These are phyloP conservation scores for Zoanthus gigantus DNA, from an alignment of 92 coral and sea anemone genomes.

Conservation along the genomic window DNA sequence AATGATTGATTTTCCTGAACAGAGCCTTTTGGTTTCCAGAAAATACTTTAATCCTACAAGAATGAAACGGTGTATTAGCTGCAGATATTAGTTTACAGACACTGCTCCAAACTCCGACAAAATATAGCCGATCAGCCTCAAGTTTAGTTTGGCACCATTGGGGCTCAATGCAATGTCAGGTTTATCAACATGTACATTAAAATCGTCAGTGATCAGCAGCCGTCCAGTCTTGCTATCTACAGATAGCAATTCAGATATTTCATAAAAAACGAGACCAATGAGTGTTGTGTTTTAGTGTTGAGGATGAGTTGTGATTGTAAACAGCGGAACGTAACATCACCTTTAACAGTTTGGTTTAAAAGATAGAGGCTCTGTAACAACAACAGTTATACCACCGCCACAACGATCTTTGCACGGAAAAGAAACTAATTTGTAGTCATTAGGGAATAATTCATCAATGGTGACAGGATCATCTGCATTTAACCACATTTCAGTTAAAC, in stretches of 20 bases:
- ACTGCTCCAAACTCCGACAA: background rate
- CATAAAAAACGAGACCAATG: background rate
- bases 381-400: background rate
- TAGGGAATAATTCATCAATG: background rate
- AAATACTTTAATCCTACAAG: background rate
- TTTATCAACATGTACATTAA: background rate
- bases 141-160: constrained; percentile 4
- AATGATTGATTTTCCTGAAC: constrained; percentile 5
- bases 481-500: background rate
- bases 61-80: background rate
- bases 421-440: background rate
- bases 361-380: background rate
- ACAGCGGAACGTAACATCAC: background rate
- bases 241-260: background rate
- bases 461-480: background rate
- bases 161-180: background rate
- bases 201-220: background rate
- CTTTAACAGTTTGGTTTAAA: background rate
- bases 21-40: constrained; percentile 17
- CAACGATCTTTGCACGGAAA: background rate
- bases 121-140: constrained; percentile 12
- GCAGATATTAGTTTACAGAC: constrained; percentile 8
- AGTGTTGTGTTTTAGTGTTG: background rate
- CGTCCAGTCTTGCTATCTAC: background rate
- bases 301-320: no score